Conservation (phyloP, 1,140 invertebrate species). For the Ephestia elutella region DNA sequence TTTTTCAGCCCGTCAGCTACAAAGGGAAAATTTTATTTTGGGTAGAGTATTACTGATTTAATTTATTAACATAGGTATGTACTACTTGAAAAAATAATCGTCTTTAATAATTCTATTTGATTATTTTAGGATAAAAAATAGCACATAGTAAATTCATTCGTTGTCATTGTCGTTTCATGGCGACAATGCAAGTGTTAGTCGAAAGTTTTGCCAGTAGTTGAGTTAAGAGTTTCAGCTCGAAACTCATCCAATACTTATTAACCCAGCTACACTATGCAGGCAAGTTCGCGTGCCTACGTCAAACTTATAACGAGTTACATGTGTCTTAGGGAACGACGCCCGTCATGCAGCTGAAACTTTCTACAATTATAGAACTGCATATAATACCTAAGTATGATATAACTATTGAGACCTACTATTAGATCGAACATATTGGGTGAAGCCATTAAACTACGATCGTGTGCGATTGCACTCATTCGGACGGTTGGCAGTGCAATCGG, state of each 20-base stretch:
- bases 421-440: conserved; percentile 50
- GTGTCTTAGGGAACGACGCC: conserved; percentile 22
- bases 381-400: too few species aligned
- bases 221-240: too few species aligned
- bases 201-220: background rate
- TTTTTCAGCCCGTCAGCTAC: too few species aligned
- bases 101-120: too few species aligned
- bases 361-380: conserved; percentile 54
- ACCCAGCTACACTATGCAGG: background rate
- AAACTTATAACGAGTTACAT: conserved; percentile 49
- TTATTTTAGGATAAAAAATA: too few species aligned
- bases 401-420: conserved; percentile 59
- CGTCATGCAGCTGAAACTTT: conserved; percentile 33
- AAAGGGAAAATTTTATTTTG: too few species aligned
- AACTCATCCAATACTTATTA: conserved; percentile 5
- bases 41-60: too few species aligned
- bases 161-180: too few species aligned
- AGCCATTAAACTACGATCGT: conserved; percentile 48
- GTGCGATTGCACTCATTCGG: conserved; percentile 48
- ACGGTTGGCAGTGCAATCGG: conserved; percentile 61
- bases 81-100: too few species aligned
- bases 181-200: background rate
- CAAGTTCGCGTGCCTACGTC: conserved; percentile 14
- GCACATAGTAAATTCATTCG: too few species aligned
- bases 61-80: too few species aligned